phyloP scores from a whole-genome alignment of 2,888 invertebrate species.

The Periphyllus acericola region DNA sequence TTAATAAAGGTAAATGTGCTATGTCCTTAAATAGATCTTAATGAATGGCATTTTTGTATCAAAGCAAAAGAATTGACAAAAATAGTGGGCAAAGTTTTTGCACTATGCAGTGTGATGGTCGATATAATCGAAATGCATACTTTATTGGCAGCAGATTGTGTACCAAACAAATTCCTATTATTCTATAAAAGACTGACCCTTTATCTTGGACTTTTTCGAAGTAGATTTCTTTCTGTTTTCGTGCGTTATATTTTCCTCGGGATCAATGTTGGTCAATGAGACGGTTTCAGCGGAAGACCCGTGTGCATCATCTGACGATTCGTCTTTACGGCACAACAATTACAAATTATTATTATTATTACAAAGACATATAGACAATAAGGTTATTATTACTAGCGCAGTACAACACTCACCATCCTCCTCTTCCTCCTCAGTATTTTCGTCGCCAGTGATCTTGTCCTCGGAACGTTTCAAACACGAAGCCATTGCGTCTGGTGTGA shows the following conservation, averaged over 20 bases:
- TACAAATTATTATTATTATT: background rate
- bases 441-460: background rate
- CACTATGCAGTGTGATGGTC: no score
- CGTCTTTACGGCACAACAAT: background rate
- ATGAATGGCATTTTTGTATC: no score
- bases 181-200: background rate
- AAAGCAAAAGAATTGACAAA: no score
- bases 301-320: background rate
- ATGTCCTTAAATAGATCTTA: no score
- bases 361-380: background rate
- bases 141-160: no score
- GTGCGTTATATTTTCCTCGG: background rate
- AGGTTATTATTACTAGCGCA: background rate
- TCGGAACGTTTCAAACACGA: constrained; percentile 24
- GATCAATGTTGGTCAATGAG: background rate
- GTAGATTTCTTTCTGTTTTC: constrained; percentile 13
- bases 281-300: background rate
- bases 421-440: background rate
- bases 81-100: no score
- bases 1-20: no score
- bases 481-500: constrained; percentile 12
- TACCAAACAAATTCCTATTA: no score
- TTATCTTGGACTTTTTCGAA: constrained; percentile 14
- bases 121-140: no score
- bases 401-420: background rate